phyloP scores from a whole-genome alignment of 2,113 vertebrate species.

The Barbus barbus region DNA sequence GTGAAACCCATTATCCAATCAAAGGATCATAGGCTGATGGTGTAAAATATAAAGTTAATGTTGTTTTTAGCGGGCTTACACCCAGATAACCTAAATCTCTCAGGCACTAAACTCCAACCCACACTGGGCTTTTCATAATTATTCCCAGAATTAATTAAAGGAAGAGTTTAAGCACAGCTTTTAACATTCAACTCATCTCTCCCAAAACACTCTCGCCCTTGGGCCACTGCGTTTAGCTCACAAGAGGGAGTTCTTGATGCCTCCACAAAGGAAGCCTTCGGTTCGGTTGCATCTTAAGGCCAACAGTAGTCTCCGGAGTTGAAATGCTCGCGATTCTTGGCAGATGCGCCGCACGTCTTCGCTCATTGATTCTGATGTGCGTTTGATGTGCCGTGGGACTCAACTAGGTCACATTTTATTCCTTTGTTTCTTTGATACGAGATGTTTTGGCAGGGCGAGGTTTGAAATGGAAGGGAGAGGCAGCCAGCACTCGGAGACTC shows the following conservation, averaged over 20 bases:
- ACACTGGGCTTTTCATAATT: conserved; percentile 32
- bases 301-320: conserved; percentile 19
- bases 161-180: conserved; percentile 34
- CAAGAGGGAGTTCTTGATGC: conserved; percentile 26
- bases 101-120: conserved; percentile 28
- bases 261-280: conserved; percentile 27
- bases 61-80: not conserved
- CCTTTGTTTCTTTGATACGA: conserved; percentile 49
- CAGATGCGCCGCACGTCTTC: conserved; percentile 46
- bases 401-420: conserved; percentile 55
- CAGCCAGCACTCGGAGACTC: not conserved
- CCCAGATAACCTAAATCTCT: conserved; percentile 37
- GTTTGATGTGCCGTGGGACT: conserved; percentile 50
- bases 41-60: conserved; percentile 1
- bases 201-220: conserved; percentile 3
- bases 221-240: conserved; percentile 10
- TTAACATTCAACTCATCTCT: conserved; percentile 39
- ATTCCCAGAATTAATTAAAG: conserved; percentile 45
- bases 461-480: conserved; percentile 32
- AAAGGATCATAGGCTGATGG: conserved; percentile 18
- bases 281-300: conserved; percentile 7
- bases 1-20: conserved; percentile 19
- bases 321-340: conserved; percentile 4
- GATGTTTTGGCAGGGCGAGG: conserved; percentile 28
- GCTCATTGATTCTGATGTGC: conserved; percentile 55